phyloP scores from a whole-genome alignment of 2,888 invertebrate genomes.

The Eudemis profundana region DNA sequence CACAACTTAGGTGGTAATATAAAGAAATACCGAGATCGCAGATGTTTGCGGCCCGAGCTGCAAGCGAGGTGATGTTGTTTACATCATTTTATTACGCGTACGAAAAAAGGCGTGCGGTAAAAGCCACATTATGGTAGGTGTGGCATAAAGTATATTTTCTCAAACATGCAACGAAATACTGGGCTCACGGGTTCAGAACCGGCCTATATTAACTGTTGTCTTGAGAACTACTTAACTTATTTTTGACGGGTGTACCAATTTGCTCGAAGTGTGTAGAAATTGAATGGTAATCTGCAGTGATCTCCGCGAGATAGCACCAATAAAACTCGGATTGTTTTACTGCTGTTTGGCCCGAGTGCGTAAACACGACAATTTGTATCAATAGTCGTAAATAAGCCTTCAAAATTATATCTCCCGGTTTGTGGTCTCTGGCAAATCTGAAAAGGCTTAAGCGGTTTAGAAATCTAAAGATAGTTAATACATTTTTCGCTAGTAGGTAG shows the following conservation, averaged over 20 bases:
- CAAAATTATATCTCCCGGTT: constrained; percentile 25
- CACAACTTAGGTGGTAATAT: no score
- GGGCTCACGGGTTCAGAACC: no score
- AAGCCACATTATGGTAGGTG: no score
- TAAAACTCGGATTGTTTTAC: constrained; percentile 8
- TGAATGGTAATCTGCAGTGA: constrained; percentile 1
- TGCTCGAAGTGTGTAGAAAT: constrained; percentile 6
- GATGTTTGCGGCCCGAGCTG: no score
- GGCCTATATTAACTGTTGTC: no score
- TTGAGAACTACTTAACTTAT: background rate
- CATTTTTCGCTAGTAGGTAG: background rate
- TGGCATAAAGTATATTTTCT: no score
- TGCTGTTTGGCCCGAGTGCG: constrained; percentile 30
- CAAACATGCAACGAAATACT: no score
- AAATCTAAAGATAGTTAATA: background rate
- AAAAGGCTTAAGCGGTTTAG: background rate
- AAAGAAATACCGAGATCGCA: no score
- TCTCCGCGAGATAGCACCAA: constrained; percentile 16
- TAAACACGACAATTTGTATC: constrained; percentile 58
- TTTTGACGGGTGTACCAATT: background rate
- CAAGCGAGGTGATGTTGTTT: no score
- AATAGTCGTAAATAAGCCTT: constrained; percentile 48
- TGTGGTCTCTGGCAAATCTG: background rate
- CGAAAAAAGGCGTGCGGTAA: no score
- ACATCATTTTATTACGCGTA: no score